Evolutionary conservation across 2,888 invertebrate genomes (phyloP), one percentile per base, ranked within the genome.

Genomic region (Poecilobothrus nobilitatus): DNA sequence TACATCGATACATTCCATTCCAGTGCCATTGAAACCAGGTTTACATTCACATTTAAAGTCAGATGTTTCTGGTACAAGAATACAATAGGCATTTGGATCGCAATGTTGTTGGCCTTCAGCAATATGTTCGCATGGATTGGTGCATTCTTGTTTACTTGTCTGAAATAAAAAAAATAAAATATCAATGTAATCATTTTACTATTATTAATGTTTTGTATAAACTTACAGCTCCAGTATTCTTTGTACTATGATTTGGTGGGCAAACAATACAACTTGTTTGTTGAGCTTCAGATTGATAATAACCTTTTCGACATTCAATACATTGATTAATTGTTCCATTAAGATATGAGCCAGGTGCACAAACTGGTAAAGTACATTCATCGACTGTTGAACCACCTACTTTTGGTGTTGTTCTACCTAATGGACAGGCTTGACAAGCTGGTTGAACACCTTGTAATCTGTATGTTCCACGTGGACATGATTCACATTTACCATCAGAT

Each of bases 31-130:
- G 83, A 91, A 96, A 1, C 96, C 96, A 0, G 94, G 91, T 76
- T 95, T 95, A 81, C 96, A 97, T 78, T 94, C 91, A 78, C 96
- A 97, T 76, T 90, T 89, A 84, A 93, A 94, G 76, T 92, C 91
- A 73, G 89, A 90, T 12, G 90, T 91, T 79, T 94, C 94, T 0
- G 89, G 88, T 67, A 91, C 88, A 71, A 94, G 84, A 8, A 95
- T 85, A 77, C 95, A 96, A 78, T 92, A 90, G 0, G 95, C 94
- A 78, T 95, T 94, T 0, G 86, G 83, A 79, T 95, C 92, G 76
- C 96, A 96, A 74, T 92, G 90, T 84, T 91, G 91, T 75, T 92
- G 89, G 62, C 91, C 91, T 74, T 85, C 86, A 71, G 86, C 87
- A 67, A 81, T 76, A 80, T 91, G 91, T 77, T 94, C 92, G 77